phyloP scores from a whole-genome alignment of 2,888 invertebrate genomes.

The Tenthredo scrophulariae region DNA sequence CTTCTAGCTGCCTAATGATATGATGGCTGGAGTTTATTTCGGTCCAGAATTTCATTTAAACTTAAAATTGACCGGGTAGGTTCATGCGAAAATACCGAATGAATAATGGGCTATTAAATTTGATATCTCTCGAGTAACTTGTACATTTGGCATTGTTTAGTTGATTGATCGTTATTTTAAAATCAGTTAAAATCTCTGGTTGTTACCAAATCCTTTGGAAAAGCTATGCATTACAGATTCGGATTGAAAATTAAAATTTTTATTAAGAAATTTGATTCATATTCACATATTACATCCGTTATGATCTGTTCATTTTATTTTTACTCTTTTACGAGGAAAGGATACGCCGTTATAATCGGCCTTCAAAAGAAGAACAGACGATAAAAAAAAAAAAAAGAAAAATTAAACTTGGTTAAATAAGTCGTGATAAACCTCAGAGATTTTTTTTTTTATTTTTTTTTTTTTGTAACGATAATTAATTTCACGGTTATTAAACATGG shows the following conservation, averaged over 20 bases:
- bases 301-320: no score
- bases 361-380: not conserved
- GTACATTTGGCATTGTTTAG: not conserved
- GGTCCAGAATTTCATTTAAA: not conserved
- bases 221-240: no score
- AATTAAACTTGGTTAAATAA: not conserved
- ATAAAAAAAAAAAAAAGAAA: not conserved
- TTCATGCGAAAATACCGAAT: not conserved
- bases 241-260: no score
- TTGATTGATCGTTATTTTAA: no score
- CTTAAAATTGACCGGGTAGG: not conserved
- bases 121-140: not conserved
- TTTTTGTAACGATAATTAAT: not conserved
- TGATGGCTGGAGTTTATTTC: not conserved
- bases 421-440: not conserved
- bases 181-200: no score
- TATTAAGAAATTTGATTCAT: no score
- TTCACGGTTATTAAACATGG: not conserved
- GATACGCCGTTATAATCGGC: not conserved
- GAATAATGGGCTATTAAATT: not conserved
- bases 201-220: no score
- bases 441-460: not conserved
- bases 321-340: no score
- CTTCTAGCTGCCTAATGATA: not conserved
- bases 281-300: no score